phyloP scores from a whole-genome alignment of 1,140 invertebrate species.

The Drosophila malerkotliana region DNA sequence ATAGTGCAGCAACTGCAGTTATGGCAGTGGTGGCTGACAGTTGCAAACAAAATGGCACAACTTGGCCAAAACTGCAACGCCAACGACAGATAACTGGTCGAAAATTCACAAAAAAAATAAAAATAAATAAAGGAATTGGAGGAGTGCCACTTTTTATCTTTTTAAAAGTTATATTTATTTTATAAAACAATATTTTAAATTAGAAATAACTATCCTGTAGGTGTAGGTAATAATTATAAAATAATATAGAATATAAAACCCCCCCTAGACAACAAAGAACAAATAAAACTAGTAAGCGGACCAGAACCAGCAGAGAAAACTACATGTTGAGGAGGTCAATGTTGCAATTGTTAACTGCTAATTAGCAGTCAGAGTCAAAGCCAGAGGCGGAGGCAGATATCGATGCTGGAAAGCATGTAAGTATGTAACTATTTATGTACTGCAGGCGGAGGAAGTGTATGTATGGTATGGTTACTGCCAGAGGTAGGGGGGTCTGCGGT shows the following conservation, averaged over 20 bases:
- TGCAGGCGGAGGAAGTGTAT: neutral
- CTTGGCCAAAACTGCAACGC: constrained; percentile 20
- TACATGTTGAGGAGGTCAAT: constrained; percentile 57
- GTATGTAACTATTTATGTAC: constrained; percentile 60
- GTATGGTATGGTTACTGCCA: too few species aligned
- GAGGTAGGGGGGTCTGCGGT: neutral
- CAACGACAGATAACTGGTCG: constrained; percentile 44
- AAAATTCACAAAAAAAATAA: constrained; percentile 25
- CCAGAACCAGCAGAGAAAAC: too few species aligned
- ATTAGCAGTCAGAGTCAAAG: constrained; percentile 64
- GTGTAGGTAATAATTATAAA: too few species aligned
- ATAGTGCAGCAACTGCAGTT: constrained; percentile 40
- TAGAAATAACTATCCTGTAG: too few species aligned
- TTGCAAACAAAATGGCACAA: constrained; percentile 66
- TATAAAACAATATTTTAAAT: neutral
- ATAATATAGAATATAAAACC: too few species aligned
- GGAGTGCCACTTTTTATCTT: neutral
- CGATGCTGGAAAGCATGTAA: constrained; percentile 30
- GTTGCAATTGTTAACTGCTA: constrained; percentile 78
- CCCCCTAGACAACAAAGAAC: too few species aligned
- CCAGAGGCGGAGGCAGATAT: neutral
- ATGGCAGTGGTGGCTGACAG: constrained; percentile 66
- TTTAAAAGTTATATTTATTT: neutral
- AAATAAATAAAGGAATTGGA: constrained; percentile 5
- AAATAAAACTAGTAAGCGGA: too few species aligned